A percentile compares a stretch with the other conserved stretches of the same genome.
Conservation (phyloP, 2,888 invertebrate genomes). For the Campoletis raptor region DNA sequence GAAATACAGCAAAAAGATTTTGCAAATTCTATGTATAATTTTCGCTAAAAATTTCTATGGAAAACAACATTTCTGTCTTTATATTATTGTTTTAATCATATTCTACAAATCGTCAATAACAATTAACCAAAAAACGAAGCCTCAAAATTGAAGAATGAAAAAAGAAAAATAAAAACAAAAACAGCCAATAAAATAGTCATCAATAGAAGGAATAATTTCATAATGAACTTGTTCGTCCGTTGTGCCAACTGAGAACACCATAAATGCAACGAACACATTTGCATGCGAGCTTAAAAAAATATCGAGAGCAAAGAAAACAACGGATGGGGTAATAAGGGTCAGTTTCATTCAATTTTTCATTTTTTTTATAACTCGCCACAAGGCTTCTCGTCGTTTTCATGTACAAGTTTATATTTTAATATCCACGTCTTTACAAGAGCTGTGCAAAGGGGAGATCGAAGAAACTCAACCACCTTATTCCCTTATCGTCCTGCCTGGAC, state of each 20-base stretch:
- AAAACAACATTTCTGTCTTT: not conserved
- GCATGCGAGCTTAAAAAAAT: not conserved
- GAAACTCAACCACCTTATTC: conserved; percentile 66
- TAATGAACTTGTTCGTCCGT: not conserved
- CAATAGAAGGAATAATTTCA: not conserved
- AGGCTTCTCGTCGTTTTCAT: not conserved
- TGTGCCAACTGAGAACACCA: not conserved
- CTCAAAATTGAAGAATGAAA: not conserved
- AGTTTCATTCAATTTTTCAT: conserved; percentile 10
- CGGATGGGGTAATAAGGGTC: not conserved
- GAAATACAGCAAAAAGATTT: conserved; percentile 1
- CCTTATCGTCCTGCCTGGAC: conserved; percentile 83
- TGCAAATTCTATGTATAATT: not conserved
- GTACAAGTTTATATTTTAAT: not conserved
- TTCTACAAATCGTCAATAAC: not conserved
- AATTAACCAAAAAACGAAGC: not conserved
- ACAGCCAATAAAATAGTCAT: not conserved
- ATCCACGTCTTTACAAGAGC: not conserved
- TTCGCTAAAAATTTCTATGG: not conserved
- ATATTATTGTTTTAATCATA: not conserved
- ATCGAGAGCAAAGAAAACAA: not conserved
- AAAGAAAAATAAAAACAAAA: not conserved
- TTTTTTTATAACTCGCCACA: not conserved
- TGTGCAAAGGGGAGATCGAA: conserved; percentile 47
- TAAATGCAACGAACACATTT: not conserved